phyloP scores from a whole-genome alignment of 1,140 invertebrate species.

The Aphidius gifuensis region DNA sequence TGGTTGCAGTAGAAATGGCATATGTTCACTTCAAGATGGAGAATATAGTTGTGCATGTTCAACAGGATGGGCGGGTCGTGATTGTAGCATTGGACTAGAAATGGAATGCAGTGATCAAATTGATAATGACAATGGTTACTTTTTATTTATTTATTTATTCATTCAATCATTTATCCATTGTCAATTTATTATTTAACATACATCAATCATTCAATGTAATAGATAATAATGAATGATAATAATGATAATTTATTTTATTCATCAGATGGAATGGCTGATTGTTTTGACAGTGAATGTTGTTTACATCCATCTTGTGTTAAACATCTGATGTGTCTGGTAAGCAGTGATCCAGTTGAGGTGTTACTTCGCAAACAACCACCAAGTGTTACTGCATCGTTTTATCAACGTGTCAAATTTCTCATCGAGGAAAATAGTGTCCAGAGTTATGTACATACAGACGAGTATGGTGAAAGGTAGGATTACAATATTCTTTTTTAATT shows the following conservation, averaged over 20 bases:
- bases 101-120: slow-evolving; percentile 89
- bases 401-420: slow-evolving; percentile 95
- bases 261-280: slow-evolving; percentile 94
- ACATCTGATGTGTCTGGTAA: slow-evolving; percentile 90
- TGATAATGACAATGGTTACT: slow-evolving; percentile 93
- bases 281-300: slow-evolving; percentile 96
- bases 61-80: slow-evolving; percentile 85
- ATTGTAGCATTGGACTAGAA: slow-evolving; percentile 87
- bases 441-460: slow-evolving; percentile 93
- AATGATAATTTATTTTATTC: slow-evolving; percentile 26
- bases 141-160: not conserved
- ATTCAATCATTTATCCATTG: not conserved
- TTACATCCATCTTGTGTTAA: slow-evolving; percentile 77
- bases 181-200: not conserved
- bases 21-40: slow-evolving; percentile 80
- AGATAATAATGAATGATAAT: not conserved
- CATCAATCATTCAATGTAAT: not conserved
- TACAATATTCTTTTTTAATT: slow-evolving; percentile 28
- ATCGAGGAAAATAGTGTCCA: slow-evolving; percentile 98
- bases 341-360: slow-evolving; percentile 93
- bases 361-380: slow-evolving; percentile 92
- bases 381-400: slow-evolving; percentile 94
- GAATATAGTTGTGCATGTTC: slow-evolving; percentile 89
- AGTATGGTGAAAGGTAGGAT: slow-evolving; percentile 96
- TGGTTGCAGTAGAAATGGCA: slow-evolving; percentile 86